Percentiles rank a stretch among this genome's conserved stretches.
These are phyloP conservation scores for Pogona vitticeps DNA, from an alignment of 2,113 vertebrate genomes.

Conservation along the genomic window DNA sequence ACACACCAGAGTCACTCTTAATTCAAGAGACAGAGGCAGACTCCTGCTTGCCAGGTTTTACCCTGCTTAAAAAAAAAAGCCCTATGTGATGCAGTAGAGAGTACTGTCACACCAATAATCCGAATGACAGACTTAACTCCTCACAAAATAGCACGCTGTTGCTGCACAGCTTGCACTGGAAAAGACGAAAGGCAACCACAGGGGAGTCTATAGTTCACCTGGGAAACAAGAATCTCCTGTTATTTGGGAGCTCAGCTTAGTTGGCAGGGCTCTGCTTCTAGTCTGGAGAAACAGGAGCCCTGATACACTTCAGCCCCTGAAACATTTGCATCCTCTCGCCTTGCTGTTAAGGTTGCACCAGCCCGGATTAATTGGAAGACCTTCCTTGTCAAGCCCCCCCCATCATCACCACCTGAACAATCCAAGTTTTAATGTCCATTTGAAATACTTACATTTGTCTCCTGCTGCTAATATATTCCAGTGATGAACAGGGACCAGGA, in stretches of 20 bases:
- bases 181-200: constrained; percentile 46
- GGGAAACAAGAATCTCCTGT: constrained; percentile 57
- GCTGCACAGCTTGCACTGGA: constrained; percentile 8
- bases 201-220: constrained; percentile 29
- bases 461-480: constrained; percentile 55
- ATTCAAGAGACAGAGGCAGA: constrained; percentile 52
- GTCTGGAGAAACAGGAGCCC: constrained; percentile 17
- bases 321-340: constrained; percentile 25
- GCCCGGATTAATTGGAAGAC: constrained; percentile 35
- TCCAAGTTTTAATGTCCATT: constrained; percentile 68
- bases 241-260: constrained; percentile 46
- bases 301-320: background rate
- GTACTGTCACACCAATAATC: constrained; percentile 50
- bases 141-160: constrained; percentile 51
- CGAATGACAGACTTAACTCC: constrained; percentile 42
- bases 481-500: constrained; percentile 64
- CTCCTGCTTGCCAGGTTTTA: constrained; percentile 49
- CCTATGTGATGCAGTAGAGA: constrained; percentile 49
- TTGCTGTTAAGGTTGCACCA: constrained; percentile 18
- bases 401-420: constrained; percentile 22
- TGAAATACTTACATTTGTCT: constrained; percentile 77
- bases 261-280: constrained; percentile 11
- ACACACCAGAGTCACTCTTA: constrained; percentile 46
- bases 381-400: constrained; percentile 7
- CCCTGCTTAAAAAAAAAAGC: constrained; percentile 57